phyloP scores from a whole-genome alignment of 2,888 invertebrate genomes.

The Pseudococcus viburni region DNA sequence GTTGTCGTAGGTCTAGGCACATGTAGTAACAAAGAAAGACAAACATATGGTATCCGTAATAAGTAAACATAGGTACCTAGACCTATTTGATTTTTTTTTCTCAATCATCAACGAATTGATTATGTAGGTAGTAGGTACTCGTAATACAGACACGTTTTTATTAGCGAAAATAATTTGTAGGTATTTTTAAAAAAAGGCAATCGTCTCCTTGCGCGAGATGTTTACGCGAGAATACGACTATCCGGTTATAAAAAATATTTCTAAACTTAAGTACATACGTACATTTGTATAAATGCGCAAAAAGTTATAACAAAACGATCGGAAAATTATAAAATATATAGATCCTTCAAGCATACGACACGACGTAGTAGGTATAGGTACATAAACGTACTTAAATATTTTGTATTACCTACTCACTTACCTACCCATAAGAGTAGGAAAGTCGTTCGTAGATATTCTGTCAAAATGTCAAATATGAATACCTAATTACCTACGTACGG shows the following conservation, averaged over 20 bases:
- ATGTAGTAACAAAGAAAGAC: background rate
- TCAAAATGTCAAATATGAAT: background rate
- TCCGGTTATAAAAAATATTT: background rate
- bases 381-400: background rate
- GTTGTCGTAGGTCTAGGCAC: background rate
- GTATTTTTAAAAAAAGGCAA: background rate
- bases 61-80: background rate
- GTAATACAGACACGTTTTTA: background rate
- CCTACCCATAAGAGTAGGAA: too few relatives aligned
- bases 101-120: too few relatives aligned
- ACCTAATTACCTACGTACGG: background rate
- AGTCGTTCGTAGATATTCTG: background rate
- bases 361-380: background rate
- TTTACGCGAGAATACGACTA: background rate
- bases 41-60: background rate
- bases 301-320: conserved; percentile 5
- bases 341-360: background rate
- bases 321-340: background rate
- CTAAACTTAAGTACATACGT: background rate
- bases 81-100: background rate
- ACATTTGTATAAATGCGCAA: background rate
- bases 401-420: background rate
- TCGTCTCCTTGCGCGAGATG: background rate
- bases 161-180: background rate
- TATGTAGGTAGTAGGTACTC: too few relatives aligned